phyloP scores from a whole-genome alignment of 2,888 invertebrate genomes.

The Pteria penguin region DNA sequence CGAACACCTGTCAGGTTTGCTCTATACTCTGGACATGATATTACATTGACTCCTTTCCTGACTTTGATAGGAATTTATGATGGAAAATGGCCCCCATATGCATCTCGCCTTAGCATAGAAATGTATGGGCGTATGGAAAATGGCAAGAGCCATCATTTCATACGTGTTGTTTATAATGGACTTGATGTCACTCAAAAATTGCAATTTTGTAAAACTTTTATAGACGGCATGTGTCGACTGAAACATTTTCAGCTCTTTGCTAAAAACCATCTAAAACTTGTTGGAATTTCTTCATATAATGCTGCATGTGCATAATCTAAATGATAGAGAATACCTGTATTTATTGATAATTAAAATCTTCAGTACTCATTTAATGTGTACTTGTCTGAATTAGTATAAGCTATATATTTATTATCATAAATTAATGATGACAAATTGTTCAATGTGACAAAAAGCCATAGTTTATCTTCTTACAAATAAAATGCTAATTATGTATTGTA shows the following conservation, averaged over 20 bases:
- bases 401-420: too few species aligned
- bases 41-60: slow-evolving; percentile 91
- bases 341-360: too few species aligned
- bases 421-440: too few species aligned
- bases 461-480: too few species aligned
- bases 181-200: slow-evolving; percentile 90
- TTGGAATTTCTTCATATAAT: slow-evolving; percentile 19
- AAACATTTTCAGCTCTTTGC: slow-evolving; percentile 93
- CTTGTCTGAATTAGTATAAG: too few species aligned
- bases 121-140: slow-evolving; percentile 83
- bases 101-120: slow-evolving; percentile 92
- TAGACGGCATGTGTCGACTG: slow-evolving; percentile 86
- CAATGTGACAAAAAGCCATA: too few species aligned
- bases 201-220: slow-evolving; percentile 85
- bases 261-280: slow-evolving; percentile 26
- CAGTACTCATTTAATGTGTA: too few species aligned
- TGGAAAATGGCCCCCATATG: slow-evolving; percentile 87
- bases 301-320: neutral
- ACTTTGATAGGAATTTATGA: slow-evolving; percentile 88
- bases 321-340: too few species aligned
- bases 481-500: too few species aligned
- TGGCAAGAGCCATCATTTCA: slow-evolving; percentile 83
- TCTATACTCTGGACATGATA: slow-evolving; percentile 94
- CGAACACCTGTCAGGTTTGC: slow-evolving; percentile 82
- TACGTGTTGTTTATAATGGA: slow-evolving; percentile 92